Evolutionary conservation across 2,888 invertebrate species (phyloP), one percentile per base, ranked within the genome.

Genomic region (Melieria omissa): DNA sequence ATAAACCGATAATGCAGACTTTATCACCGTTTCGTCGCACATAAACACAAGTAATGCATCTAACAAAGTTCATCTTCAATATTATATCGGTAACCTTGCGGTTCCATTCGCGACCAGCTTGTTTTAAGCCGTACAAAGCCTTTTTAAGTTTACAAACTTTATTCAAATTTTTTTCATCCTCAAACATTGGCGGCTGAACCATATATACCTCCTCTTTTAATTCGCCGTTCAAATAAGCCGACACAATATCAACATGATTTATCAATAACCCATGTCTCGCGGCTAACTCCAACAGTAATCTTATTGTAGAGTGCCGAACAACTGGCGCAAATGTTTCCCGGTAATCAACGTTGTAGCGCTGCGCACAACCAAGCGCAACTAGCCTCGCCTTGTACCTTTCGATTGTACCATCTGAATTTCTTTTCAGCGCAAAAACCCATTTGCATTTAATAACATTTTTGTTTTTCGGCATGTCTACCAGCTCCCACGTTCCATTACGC

Each of bases 121-220:
- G 65, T 46, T 70, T 70, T 14, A 75, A 55, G 7, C 73, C 71
- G 42, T 72, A 74, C 41, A 75, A 61, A 5, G 74, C 72, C 44
- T 72, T 76, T 14, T 70, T 73, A 41, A 77, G 63, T 29, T 71
- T 71, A 62, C 74, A 73, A 10, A 75, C 74, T 57, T 74, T 75
- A 1, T 65, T 44, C 3, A 58, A 44, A 71, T 69, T 45, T 2
- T 66, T 16, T 46, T 46, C 9, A 42, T 70, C 61, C 49, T 70
- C 66, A 67, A 74, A 73, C 63, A 65, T 65, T 9, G 63, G 62
- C 29, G 71, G 72, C 60, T 75, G 75, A 42, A 55, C 54, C 73
- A 74, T 74, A 64, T 72, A 77, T 0, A 77, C 71, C 8, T 73
- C 73, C 8, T 76, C 74, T 16, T 74, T 71, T 4, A 74, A 57